Evolutionary conservation across 2,797 vertebrate species (phyloP).

Genomic region (Huso huso): DNA sequence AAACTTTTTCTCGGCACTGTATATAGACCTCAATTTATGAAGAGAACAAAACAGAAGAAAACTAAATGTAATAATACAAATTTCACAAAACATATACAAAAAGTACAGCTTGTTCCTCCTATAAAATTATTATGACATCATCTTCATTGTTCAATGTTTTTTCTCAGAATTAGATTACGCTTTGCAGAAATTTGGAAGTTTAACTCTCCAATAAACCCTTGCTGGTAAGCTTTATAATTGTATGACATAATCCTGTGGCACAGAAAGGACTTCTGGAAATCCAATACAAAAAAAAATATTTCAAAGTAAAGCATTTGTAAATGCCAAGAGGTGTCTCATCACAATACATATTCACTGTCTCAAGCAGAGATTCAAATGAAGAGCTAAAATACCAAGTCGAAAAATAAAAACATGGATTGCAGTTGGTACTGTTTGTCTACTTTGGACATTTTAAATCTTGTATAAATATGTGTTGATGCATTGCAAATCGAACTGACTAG

Average conservation of each 20-base stretch:
- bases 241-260: neutral
- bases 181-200: neutral
- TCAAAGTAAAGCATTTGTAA: neutral
- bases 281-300: neutral
- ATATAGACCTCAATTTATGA: no score
- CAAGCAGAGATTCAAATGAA: constrained; percentile 5
- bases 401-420: neutral
- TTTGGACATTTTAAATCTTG: neutral
- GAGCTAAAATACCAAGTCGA: constrained; percentile 3
- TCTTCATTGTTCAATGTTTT: no score
- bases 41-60: no score
- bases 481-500: no score
- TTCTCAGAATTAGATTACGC: neutral
- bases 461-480: neutral
- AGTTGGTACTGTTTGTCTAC: neutral
- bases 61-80: no score
- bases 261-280: neutral
- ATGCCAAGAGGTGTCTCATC: constrained; percentile 4
- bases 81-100: no score
- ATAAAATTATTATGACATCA: no score
- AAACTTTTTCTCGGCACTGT: no score
- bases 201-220: neutral
- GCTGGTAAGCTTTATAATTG: constrained; percentile 5
- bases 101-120: no score
- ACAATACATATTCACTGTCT: constrained; percentile 3